These are phyloP conservation scores for Cairina moschata DNA, from an alignment of 2,113 vertebrate genomes.

Conservation along the genomic window DNA sequence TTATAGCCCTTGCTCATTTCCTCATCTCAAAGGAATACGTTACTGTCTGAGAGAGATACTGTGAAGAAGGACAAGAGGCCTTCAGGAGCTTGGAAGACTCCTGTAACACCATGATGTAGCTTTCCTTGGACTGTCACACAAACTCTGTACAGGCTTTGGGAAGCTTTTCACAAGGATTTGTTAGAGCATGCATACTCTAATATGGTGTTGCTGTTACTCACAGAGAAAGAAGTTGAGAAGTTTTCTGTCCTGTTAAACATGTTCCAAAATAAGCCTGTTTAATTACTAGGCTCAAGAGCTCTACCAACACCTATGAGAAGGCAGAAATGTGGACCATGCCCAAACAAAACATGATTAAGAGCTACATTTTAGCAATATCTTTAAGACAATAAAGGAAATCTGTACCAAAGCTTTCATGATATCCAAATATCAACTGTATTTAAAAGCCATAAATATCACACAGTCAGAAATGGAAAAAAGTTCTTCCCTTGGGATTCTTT, in stretches of 20 bases:
- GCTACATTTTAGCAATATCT: not conserved
- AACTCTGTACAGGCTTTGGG: not conserved
- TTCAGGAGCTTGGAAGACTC: not conserved
- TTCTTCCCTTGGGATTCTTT: not conserved
- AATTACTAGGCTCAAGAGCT: not conserved
- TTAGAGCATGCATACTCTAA: not conserved
- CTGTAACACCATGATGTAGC: not conserved
- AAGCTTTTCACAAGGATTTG: not conserved
- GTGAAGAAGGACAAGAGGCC: not conserved
- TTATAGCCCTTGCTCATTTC: not conserved
- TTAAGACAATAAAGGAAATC: not conserved
- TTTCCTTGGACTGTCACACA: not conserved
- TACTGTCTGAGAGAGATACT: not conserved
- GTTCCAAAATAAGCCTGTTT: not conserved
- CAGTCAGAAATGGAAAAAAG: not conserved
- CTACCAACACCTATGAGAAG: not conserved
- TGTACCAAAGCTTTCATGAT: accelerated
- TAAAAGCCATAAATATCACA: not conserved
- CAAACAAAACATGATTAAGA: not conserved
- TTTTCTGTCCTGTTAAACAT: not conserved
- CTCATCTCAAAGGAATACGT: not conserved
- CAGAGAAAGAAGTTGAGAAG: not conserved
- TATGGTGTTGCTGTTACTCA: not conserved
- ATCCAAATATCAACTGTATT: not conserved
- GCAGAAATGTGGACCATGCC: not conserved